Conservation (phyloP, 2,888 invertebrate species). For the Tricholauxania praeusta region DNA sequence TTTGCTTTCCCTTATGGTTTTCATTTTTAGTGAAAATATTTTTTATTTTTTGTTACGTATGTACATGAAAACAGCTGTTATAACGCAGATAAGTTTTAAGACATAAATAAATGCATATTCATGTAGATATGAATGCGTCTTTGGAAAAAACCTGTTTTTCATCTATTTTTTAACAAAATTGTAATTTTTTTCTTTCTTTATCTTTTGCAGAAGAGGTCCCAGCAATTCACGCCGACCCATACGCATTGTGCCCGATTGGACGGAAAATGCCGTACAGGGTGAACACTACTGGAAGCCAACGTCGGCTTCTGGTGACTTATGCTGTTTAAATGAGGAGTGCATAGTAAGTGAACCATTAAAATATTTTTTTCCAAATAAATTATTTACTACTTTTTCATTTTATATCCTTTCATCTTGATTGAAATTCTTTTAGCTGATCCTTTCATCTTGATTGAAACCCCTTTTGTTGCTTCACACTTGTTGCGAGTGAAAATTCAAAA, state of each 20-base stretch:
- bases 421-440: no score
- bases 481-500: no score
- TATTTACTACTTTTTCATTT: no score
- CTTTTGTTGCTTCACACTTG: no score
- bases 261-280: conserved; percentile 86
- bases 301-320: conserved; percentile 92
- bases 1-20: no score
- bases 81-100: no score
- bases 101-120: conserved; percentile 1
- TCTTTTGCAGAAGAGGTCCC: conserved; percentile 67
- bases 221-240: conserved; percentile 71
- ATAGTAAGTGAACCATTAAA: conserved; percentile 61
- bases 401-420: no score
- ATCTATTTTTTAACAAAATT: conserved; percentile 10
- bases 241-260: conserved; percentile 89
- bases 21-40: no score
- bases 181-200: conserved; percentile 31
- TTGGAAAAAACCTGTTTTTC: not conserved
- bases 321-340: conserved; percentile 93
- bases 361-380: no score
- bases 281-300: conserved; percentile 95
- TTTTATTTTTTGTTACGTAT: no score
- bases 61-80: no score
- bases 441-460: no score
- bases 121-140: not conserved